phyloP scores from a whole-genome alignment of 1,140 invertebrate genomes.

The Drosophila nikananu region DNA sequence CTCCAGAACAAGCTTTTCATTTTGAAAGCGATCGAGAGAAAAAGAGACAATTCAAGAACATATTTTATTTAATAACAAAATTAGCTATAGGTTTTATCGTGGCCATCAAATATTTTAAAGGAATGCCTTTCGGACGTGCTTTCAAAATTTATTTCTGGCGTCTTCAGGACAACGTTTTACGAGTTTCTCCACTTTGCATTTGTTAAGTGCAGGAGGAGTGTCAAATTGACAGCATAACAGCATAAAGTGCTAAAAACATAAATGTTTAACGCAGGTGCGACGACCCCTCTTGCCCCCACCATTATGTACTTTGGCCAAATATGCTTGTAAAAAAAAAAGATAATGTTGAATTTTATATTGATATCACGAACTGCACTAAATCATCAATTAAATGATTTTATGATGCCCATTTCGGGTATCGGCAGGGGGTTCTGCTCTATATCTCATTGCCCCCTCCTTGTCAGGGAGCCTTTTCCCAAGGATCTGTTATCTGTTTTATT shows the following conservation, averaged over 20 bases:
- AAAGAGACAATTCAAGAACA: background rate
- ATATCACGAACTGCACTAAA: slow-evolving; percentile 71
- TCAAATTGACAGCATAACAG: slow-evolving; percentile 53
- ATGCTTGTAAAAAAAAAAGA: slow-evolving; percentile 31
- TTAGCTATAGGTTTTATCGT: background rate
- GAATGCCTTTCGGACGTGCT: slow-evolving; percentile 25
- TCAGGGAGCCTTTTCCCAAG: background rate
- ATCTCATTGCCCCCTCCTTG: background rate
- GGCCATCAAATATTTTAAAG: slow-evolving; percentile 10
- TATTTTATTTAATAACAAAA: background rate
- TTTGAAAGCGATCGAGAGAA: background rate
- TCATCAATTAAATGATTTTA: slow-evolving; percentile 74
- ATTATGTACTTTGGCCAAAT: slow-evolving; percentile 11
- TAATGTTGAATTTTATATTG: slow-evolving; percentile 56
- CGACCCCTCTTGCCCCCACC: background rate
- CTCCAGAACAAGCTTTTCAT: background rate
- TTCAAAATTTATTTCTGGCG: slow-evolving; percentile 23
- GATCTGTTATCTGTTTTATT: slow-evolving; percentile 17
- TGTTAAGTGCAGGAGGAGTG: slow-evolving; percentile 34
- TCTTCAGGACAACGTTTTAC: slow-evolving; percentile 23
- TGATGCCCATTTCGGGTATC: slow-evolving; percentile 58
- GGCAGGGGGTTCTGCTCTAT: slow-evolving; percentile 19
- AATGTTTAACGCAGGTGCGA: slow-evolving; percentile 44
- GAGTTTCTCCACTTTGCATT: slow-evolving; percentile 45
- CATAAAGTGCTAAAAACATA: slow-evolving; percentile 47